Conservation (phyloP, 1,140 invertebrate genomes). For the Gryllus bimaculatus region DNA sequence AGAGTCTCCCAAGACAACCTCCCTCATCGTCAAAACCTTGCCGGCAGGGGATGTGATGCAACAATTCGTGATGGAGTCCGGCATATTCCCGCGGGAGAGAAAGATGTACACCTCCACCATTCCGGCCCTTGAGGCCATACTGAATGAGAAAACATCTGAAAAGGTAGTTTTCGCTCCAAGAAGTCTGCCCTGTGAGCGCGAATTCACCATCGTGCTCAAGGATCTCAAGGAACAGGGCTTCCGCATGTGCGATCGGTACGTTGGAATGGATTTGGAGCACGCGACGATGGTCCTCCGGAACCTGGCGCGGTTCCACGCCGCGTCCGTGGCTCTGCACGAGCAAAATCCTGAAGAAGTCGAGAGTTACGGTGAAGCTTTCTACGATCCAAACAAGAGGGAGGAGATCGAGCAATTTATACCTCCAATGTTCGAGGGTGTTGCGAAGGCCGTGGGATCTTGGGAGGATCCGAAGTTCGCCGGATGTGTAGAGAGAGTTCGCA, state of each 20-base stretch:
- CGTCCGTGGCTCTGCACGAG: constrained; percentile 51
- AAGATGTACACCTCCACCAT: constrained; percentile 9
- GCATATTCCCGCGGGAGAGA: neutral
- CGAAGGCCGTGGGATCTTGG: constrained; percentile 7
- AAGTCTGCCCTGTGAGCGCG: neutral
- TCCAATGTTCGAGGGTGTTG: neutral
- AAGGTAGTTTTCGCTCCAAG: neutral
- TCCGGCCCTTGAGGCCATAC: neutral
- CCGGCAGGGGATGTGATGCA: constrained; percentile 4
- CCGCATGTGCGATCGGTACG: constrained; percentile 53
- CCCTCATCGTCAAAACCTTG: constrained; percentile 9
- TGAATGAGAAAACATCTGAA: neutral
- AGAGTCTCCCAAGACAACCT: neutral
- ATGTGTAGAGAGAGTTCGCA: neutral
- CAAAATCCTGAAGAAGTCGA: constrained; percentile 37
- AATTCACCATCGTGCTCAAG: constrained; percentile 30
- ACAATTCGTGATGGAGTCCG: neutral
- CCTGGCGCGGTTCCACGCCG: constrained; percentile 53
- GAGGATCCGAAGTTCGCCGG: neutral
- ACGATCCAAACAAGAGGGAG: neutral
- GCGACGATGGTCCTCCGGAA: constrained; percentile 30
- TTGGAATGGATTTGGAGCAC: constrained; percentile 49
- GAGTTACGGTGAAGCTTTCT: constrained; percentile 2
- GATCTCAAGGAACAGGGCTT: constrained; percentile 47
- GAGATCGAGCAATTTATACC: neutral